These are phyloP conservation scores for Tyrannus savana DNA, from an alignment of 2,113 vertebrate species.

Conservation along the genomic window DNA sequence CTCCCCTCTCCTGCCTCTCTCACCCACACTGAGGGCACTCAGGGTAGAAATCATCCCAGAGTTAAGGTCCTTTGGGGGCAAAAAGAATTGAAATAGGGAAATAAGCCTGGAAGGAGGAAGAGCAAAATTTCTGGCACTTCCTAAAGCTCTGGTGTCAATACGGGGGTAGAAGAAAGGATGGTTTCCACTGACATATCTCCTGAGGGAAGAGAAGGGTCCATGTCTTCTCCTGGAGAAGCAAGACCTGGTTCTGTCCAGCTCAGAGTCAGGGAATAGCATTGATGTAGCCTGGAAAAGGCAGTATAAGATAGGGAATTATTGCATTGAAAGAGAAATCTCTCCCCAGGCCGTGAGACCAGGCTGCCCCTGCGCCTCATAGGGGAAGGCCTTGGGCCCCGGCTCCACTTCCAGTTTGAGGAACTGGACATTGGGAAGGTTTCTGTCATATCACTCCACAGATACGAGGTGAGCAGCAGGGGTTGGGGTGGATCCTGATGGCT, in stretches of 20 bases:
- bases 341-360: slow-evolving; percentile 78
- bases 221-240: not conserved
- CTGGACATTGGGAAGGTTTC: slow-evolving; percentile 82
- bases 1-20: not conserved
- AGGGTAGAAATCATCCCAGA: not conserved
- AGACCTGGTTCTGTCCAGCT: not conserved
- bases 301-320: not conserved
- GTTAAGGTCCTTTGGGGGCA: not conserved
- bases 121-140: not conserved
- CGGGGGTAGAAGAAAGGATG: not conserved
- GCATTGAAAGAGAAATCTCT: not conserved
- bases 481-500: not conserved
- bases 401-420: slow-evolving; percentile 78
- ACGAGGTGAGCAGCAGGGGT: slow-evolving; percentile 76
- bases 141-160: accelerated
- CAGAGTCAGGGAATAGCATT: too few relatives aligned
- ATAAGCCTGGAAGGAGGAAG: not conserved
- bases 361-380: slow-evolving; percentile 82
- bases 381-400: slow-evolving; percentile 79
- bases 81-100: not conserved
- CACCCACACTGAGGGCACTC: not conserved
- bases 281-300: not conserved
- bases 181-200: not conserved
- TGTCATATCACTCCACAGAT: slow-evolving; percentile 72
- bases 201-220: accelerated